phyloP scores from a whole-genome alignment of 2,797 vertebrate species.

The Microtus agrestis region DNA sequence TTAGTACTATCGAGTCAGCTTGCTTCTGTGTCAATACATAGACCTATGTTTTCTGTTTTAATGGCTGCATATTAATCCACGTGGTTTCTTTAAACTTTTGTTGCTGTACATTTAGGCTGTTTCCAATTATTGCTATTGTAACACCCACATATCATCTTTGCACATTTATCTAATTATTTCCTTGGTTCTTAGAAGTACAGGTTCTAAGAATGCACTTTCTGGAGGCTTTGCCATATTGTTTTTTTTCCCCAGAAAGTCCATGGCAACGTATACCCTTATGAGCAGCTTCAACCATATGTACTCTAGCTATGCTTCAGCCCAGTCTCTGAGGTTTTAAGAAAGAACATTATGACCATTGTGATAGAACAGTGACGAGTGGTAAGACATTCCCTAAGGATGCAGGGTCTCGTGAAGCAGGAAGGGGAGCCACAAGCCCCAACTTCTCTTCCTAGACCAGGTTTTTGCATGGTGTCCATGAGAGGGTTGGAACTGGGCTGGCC shows the following conservation, averaged over 20 bases:
- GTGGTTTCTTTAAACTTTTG: constrained; percentile 48
- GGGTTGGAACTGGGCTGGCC: background rate
- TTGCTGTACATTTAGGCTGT: constrained; percentile 43
- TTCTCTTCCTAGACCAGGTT: background rate
- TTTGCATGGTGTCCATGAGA: background rate
- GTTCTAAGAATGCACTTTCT: constrained; percentile 63
- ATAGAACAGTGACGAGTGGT: background rate
- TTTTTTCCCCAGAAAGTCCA: background rate
- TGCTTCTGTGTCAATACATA: constrained; percentile 18
- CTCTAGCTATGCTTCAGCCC: background rate
- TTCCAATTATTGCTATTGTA: constrained; percentile 72
- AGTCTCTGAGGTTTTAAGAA: background rate
- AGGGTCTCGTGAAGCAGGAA: background rate
- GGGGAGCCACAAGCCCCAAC: no score
- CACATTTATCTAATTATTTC: constrained; percentile 74
- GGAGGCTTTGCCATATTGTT: constrained; percentile 25
- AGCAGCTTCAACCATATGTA: background rate
- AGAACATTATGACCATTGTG: background rate
- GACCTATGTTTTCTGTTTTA: constrained; percentile 46
- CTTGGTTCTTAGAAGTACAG: constrained; percentile 67
- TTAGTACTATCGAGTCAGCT: background rate
- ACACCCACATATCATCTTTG: constrained; percentile 66
- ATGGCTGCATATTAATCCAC: constrained; percentile 63
- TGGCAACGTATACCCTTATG: background rate
- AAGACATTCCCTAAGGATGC: background rate